A percentile compares a stretch with the other conserved stretches of the same genome.
Conservation (phyloP, 2,888 invertebrate genomes). For the Psylliodes chrysocephalus region DNA sequence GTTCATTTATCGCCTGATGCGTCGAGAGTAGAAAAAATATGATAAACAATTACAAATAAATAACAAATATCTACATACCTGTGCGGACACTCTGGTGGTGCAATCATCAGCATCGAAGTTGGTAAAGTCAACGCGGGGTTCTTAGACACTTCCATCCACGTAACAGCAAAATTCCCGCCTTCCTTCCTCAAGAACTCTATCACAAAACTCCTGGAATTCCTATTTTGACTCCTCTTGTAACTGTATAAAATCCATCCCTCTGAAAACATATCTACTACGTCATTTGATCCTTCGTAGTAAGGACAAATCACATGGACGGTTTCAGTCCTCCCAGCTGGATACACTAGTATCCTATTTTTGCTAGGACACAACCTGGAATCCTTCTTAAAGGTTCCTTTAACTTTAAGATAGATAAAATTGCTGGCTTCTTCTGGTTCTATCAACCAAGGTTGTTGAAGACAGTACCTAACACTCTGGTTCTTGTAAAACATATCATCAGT, state of each 20-base stretch:
- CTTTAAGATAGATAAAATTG: constrained; percentile 77
- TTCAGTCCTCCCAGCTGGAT: constrained; percentile 74
- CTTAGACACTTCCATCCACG: constrained; percentile 83
- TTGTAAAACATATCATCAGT: constrained; percentile 66
- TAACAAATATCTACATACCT: constrained; percentile 67
- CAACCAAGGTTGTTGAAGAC: constrained; percentile 81
- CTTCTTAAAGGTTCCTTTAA: constrained; percentile 71
- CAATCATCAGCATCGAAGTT: constrained; percentile 66
- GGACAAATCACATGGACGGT: constrained; percentile 76
- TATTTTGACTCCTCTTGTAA: constrained; percentile 65
- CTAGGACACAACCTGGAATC: constrained; percentile 69
- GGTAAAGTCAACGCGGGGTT: constrained; percentile 68
- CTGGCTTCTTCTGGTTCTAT: constrained; percentile 80
- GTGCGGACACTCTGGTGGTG: constrained; percentile 76
- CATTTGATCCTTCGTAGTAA: constrained; percentile 61
- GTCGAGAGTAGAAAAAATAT: too few species aligned
- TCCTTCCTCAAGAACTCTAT: constrained; percentile 81
- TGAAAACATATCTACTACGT: constrained; percentile 75
- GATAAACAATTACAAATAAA: too few species aligned
- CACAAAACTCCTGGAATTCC: constrained; percentile 74
- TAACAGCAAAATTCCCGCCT: constrained; percentile 77
- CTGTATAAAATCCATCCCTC: constrained; percentile 67
- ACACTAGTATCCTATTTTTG: constrained; percentile 77
- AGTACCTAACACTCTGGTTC: constrained; percentile 66
- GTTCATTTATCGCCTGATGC: too few species aligned